Evolutionary conservation across 1,140 invertebrate genomes (phyloP).

Genomic region (Medauroidea extradentata): DNA sequence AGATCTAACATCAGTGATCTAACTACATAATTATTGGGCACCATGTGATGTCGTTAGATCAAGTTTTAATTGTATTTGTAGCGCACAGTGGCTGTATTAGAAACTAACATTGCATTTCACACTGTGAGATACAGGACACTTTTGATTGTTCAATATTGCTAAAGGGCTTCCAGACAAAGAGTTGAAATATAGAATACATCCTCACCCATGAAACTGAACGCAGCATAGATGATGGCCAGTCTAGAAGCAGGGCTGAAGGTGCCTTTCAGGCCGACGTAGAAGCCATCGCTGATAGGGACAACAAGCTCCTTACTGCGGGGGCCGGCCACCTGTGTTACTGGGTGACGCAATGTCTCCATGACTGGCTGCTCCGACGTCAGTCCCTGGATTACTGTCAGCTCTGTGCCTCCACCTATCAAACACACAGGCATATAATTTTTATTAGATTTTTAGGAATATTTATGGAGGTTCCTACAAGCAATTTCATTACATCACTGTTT

Average conservation of each 20-base stretch:
- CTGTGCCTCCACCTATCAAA: slow-evolving; percentile 53
- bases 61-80: no score
- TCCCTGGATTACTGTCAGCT: slow-evolving; percentile 59
- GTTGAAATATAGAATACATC: no score
- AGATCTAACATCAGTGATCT: no score
- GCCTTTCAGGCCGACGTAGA: slow-evolving; percentile 63
- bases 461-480: no score
- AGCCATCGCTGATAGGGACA: slow-evolving; percentile 57
- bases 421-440: no score
- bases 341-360: slow-evolving; percentile 53
- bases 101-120: no score
- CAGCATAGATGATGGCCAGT: slow-evolving; percentile 63
- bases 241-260: slow-evolving; percentile 58
- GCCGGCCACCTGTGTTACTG: slow-evolving; percentile 46
- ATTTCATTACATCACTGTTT: no score
- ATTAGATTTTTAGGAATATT: slow-evolving; percentile 13
- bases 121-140: no score
- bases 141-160: no score
- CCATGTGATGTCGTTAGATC: no score
- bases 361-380: slow-evolving; percentile 58
- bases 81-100: no score
- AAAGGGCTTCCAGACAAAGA: slow-evolving; percentile 3
- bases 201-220: slow-evolving; percentile 68
- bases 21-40: no score
- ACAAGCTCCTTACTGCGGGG: slow-evolving; percentile 52